A percentile compares a stretch with the other conserved stretches of the same genome.
These are phyloP conservation scores for Syngnathus rostellatus DNA, from an alignment of 2,797 vertebrate genomes.

Conservation along the genomic window DNA sequence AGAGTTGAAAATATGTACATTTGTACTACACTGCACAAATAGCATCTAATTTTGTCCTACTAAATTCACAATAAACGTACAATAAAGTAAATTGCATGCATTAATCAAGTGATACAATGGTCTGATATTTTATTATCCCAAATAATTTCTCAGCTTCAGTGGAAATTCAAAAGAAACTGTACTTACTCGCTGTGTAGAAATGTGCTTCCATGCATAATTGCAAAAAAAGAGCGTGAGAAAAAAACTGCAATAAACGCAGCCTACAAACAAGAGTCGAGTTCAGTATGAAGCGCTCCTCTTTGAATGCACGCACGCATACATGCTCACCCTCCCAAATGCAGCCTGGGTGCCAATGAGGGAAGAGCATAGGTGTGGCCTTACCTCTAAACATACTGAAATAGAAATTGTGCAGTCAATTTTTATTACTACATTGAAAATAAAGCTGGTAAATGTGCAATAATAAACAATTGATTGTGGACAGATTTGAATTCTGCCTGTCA, in stretches of 20 bases:
- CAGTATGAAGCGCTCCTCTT: conserved; percentile 3
- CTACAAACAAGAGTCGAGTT: background rate
- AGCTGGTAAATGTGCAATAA: background rate
- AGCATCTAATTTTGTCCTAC: background rate
- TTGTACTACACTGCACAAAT: background rate
- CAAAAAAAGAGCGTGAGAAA: background rate
- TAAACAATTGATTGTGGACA: background rate
- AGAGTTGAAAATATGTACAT: background rate
- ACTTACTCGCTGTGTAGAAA: background rate
- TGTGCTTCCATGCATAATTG: background rate
- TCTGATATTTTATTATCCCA: background rate
- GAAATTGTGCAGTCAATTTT: background rate
- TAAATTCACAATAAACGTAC: background rate
- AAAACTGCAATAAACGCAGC: background rate
- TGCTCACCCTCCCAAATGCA: background rate
- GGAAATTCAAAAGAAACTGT: background rate
- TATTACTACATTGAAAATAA: background rate
- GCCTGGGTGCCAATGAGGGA: conserved; percentile 6
- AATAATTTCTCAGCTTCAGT: background rate
- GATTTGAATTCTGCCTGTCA: background rate
- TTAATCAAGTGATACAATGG: conserved; percentile 1
- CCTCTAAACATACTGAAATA: background rate
- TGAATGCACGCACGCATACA: conserved; percentile 2
- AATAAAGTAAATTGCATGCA: background rate
- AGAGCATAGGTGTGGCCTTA: conserved; percentile 7